A percentile compares a stretch with the other conserved stretches of the same genome.
phyloP scores from a whole-genome alignment of 2,113 vertebrate genomes.

The Pygoscelis adeliae region DNA sequence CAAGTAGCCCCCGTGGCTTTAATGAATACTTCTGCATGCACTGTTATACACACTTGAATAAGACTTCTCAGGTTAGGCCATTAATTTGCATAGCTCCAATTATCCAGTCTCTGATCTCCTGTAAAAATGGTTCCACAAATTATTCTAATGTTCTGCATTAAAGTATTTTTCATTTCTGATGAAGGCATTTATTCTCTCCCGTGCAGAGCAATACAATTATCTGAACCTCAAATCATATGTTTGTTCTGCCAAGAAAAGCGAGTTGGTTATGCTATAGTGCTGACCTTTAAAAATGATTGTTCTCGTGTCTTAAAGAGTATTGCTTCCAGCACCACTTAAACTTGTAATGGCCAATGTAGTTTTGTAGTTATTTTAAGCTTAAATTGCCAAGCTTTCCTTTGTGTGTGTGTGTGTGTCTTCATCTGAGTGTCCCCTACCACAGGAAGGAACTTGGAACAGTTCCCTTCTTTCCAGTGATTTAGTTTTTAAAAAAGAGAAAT shows the following conservation, averaged over 20 bases:
- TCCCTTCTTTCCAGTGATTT: background rate
- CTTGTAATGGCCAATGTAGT: background rate
- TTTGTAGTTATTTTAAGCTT: background rate
- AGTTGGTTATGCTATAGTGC: constrained; percentile 48
- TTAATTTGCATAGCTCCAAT: constrained; percentile 64
- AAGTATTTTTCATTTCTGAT: constrained; percentile 54
- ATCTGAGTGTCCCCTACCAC: background rate
- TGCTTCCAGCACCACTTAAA: constrained; percentile 53
- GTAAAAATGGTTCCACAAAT: constrained; percentile 49
- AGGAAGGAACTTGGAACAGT: background rate
- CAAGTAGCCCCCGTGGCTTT: background rate
- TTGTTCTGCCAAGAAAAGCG: constrained; percentile 54
- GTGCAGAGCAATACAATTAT: constrained; percentile 49
- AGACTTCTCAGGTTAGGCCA: constrained; percentile 45
- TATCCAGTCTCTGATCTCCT: constrained; percentile 53
- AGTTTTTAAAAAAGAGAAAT: background rate
- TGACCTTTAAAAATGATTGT: constrained; percentile 64
- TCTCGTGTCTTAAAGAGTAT: constrained; percentile 21
- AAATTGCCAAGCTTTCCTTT: background rate
- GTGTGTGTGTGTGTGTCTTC: background rate
- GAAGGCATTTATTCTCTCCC: constrained; percentile 58
- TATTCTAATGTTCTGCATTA: constrained; percentile 52
- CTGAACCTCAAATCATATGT: constrained; percentile 56
- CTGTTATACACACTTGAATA: constrained; percentile 17
- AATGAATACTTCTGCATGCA: background rate